Evolutionary conservation across 2,797 vertebrate species (phyloP).

Genomic region (Vespertilio murinus): DNA sequence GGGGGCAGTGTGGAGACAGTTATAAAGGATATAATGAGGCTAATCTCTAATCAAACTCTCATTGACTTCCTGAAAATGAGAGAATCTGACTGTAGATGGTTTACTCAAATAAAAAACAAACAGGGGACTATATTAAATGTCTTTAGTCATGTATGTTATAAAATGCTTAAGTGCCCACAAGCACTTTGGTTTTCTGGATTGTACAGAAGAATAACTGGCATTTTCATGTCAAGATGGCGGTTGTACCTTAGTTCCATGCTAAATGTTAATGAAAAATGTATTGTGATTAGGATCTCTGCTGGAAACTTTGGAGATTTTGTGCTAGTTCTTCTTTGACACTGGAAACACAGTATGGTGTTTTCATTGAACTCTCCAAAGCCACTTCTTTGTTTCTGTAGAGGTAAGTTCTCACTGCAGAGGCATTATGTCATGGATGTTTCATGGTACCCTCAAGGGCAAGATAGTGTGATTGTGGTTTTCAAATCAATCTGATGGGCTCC

Average conservation of each 20-base stretch:
- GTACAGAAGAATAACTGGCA: not conserved
- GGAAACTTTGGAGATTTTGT: not conserved
- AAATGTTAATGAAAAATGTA: not conserved
- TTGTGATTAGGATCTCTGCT: not conserved
- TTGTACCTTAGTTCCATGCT: not conserved
- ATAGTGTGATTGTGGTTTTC: not conserved
- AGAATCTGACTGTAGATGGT: not conserved
- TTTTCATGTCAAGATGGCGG: not conserved
- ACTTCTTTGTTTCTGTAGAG: not conserved
- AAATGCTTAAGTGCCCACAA: not conserved
- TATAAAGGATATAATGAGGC: not conserved
- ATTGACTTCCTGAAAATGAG: not conserved
- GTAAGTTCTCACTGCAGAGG: not conserved
- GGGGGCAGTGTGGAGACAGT: not conserved
- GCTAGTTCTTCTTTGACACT: not conserved
- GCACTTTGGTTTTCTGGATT: not conserved
- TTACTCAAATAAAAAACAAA: not conserved
- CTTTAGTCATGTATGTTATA: not conserved
- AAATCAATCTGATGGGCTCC: not conserved
- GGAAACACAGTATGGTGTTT: not conserved
- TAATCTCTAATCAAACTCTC: not conserved
- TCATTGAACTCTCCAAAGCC: not conserved
- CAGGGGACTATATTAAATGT: not conserved
- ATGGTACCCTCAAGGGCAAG: not conserved
- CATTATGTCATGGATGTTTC: not conserved